Evolutionary conservation across 2,888 invertebrate species (phyloP).

Genomic region (Nipponacmea schrenckii): DNA sequence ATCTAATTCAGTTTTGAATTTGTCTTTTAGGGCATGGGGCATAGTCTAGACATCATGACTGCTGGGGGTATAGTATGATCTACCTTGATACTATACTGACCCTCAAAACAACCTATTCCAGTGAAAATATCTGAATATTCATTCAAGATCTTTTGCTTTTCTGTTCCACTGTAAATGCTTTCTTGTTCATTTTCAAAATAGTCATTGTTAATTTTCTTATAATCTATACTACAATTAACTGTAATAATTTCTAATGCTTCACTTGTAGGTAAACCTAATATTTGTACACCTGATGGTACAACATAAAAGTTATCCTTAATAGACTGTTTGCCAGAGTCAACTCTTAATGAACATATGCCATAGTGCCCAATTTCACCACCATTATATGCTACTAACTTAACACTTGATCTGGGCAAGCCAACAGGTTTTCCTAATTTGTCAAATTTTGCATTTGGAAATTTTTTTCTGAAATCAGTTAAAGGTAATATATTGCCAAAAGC

Average conservation of each 20-base stretch:
- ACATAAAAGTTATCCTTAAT: background rate
- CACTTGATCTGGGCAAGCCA: background rate
- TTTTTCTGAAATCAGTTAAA: background rate
- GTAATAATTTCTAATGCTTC: background rate
- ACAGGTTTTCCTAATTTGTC: background rate
- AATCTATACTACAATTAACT: background rate
- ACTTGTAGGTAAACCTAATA: constrained; percentile 5
- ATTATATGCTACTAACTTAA: background rate
- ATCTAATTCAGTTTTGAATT: background rate
- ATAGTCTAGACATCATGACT: background rate
- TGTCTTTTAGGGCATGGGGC: background rate
- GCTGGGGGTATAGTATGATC: background rate
- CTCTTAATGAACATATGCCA: background rate
- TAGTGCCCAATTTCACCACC: background rate
- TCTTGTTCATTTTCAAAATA: background rate
- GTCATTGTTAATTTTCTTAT: too few species aligned
- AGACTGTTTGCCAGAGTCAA: background rate
- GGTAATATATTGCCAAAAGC: background rate
- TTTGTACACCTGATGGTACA: background rate
- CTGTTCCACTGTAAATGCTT: background rate
- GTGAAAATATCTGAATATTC: background rate
- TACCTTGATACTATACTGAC: background rate
- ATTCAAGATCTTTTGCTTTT: background rate
- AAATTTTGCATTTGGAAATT: background rate
- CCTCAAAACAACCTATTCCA: background rate